Evolutionary conservation across 2,797 vertebrate genomes (phyloP).

Genomic region (Helarctos malayanus): DNA sequence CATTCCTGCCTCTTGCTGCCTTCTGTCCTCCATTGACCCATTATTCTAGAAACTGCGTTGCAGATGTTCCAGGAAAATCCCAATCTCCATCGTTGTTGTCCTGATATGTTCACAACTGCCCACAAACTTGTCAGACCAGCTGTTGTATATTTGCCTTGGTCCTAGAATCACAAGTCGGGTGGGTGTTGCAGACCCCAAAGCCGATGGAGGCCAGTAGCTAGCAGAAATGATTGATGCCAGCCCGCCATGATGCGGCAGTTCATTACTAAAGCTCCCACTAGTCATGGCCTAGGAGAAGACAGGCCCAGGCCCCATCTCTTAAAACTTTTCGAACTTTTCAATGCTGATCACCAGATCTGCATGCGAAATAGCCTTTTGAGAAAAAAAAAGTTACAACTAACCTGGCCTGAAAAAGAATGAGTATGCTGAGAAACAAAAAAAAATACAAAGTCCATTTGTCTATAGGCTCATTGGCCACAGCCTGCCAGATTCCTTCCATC

Average conservation of each 20-base stretch:
- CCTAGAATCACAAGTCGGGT: neutral
- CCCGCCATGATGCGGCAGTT: neutral
- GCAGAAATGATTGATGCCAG: neutral
- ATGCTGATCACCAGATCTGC: neutral
- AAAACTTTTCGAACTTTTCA: neutral
- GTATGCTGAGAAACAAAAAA: neutral
- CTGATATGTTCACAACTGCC: neutral
- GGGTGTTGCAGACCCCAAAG: neutral
- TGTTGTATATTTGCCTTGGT: neutral
- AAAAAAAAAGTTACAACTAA: neutral
- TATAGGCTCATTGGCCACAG: neutral
- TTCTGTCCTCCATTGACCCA: neutral
- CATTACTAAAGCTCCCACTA: neutral
- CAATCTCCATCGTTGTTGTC: neutral
- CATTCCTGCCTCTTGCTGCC: neutral
- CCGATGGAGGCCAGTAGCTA: neutral
- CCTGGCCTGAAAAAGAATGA: conserved; percentile 3
- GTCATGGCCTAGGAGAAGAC: neutral
- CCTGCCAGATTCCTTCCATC: neutral
- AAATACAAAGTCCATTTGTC: neutral
- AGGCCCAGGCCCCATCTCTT: neutral
- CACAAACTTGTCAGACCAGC: neutral
- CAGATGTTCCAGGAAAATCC: neutral
- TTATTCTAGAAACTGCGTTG: conserved; percentile 1
- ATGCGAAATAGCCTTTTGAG: neutral